Conservation (phyloP, 2,888 invertebrate species). For the Tupiocoris notatus region DNA sequence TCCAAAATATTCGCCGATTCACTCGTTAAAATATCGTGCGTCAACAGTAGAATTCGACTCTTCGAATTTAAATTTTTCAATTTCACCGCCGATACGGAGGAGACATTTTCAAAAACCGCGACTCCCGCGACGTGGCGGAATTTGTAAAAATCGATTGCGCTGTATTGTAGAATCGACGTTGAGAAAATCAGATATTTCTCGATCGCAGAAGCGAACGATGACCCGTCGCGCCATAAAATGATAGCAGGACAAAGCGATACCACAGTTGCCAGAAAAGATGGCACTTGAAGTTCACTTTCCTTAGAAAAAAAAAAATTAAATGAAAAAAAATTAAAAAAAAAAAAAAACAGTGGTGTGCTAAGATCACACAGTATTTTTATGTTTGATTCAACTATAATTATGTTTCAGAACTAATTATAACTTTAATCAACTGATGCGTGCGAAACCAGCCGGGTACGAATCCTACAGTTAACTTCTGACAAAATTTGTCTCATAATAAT, state of each 20-base stretch:
- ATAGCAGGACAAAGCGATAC: not conserved
- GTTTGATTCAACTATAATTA: no score
- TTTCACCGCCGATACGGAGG: not conserved
- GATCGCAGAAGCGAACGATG: not conserved
- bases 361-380: no score
- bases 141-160: not conserved
- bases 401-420: no score
- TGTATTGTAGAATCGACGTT: not conserved
- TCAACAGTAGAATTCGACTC: not conserved
- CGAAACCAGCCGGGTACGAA: no score
- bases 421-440: no score
- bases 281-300: not conserved
- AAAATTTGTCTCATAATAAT: no score
- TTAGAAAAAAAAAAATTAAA: not conserved
- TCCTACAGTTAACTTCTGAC: no score
- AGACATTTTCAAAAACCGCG: not conserved
- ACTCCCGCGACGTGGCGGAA: not conserved
- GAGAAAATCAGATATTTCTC: not conserved
- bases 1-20: not conserved
- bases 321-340: no score
- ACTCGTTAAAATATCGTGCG: not conserved
- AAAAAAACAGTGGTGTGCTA: no score
- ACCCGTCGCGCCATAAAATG: not conserved
- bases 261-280: not conserved
- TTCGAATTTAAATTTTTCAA: not conserved